Conservation (phyloP, 2,113 vertebrate species). For the Caretta caretta region DNA sequence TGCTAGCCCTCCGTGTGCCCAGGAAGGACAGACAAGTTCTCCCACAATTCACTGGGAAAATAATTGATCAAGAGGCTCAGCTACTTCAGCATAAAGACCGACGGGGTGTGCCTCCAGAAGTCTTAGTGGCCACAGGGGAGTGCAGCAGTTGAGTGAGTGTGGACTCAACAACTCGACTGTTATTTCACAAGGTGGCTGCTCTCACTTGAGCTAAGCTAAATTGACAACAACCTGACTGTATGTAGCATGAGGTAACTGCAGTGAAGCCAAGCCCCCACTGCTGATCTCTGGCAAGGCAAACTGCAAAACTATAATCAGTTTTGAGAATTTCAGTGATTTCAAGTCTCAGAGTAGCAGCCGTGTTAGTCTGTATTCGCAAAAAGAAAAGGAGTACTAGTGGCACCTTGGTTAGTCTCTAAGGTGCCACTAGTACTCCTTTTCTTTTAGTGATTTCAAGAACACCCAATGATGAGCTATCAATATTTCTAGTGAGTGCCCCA, state of each 20-base stretch:
- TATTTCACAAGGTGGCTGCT: background rate
- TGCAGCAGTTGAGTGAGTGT: background rate
- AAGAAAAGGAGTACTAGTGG: no score
- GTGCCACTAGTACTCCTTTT: no score
- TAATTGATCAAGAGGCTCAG: background rate
- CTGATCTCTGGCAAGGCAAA: background rate
- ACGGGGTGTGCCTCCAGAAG: background rate
- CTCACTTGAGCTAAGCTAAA: background rate
- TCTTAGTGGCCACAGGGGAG: background rate
- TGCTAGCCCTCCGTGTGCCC: background rate
- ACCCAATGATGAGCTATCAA: background rate
- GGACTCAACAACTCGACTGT: background rate
- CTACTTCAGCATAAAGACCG: background rate
- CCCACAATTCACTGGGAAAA: background rate
- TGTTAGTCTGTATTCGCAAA: no score
- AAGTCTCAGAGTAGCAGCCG: background rate
- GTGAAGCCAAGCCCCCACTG: background rate
- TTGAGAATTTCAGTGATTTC: background rate
- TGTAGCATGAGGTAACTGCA: accelerated
- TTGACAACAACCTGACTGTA: background rate
- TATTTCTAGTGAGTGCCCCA: background rate
- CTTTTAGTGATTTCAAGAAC: background rate
- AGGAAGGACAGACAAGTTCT: background rate
- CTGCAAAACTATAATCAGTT: background rate
- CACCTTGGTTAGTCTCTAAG: no score